Percentiles rank a stretch among this genome's conserved stretches.
These are phyloP conservation scores for Drosophila monieri DNA, from an alignment of 2,888 invertebrate genomes.

Conservation along the genomic window DNA sequence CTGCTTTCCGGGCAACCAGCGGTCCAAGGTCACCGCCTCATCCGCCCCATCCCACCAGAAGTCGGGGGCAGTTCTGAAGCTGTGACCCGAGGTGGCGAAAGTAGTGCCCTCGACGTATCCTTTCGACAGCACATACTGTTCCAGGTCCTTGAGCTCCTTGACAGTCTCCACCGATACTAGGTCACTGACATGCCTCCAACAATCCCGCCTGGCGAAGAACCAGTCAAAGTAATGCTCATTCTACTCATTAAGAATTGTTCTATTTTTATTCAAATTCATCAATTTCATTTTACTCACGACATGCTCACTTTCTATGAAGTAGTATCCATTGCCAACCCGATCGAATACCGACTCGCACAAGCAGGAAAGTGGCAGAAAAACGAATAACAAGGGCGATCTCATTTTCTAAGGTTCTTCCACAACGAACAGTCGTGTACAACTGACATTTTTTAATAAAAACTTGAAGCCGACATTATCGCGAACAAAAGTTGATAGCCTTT, in stretches of 20 bases:
- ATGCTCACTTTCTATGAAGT: constrained; percentile 39
- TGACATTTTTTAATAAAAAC: not conserved
- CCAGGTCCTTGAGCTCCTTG: constrained; percentile 21
- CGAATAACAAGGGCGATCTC: not conserved
- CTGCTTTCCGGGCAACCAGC: constrained; percentile 34
- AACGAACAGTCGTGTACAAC: not conserved
- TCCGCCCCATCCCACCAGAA: constrained; percentile 36
- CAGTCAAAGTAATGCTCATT: constrained; percentile 23
- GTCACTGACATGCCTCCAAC: constrained; percentile 25
- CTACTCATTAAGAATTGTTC: no score
- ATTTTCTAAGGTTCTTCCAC: not conserved
- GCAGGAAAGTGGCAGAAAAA: not conserved
- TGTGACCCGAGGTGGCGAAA: constrained; percentile 55
- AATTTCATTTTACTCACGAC: constrained; percentile 13
- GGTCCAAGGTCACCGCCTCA: constrained; percentile 23
- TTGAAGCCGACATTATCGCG: no score
- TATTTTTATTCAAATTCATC: no score
- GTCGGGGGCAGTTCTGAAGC: constrained; percentile 8
- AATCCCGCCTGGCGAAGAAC: constrained; percentile 39
- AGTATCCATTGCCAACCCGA: constrained; percentile 13
- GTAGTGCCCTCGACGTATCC: constrained; percentile 48
- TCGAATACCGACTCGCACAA: constrained; percentile 1
- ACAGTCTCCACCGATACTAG: constrained; percentile 41
- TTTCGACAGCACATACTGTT: constrained; percentile 12
- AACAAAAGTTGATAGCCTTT: no score